Evolutionary conservation across 1,140 invertebrate species (phyloP).

Genomic region (Nautilus pompilius): DNA sequence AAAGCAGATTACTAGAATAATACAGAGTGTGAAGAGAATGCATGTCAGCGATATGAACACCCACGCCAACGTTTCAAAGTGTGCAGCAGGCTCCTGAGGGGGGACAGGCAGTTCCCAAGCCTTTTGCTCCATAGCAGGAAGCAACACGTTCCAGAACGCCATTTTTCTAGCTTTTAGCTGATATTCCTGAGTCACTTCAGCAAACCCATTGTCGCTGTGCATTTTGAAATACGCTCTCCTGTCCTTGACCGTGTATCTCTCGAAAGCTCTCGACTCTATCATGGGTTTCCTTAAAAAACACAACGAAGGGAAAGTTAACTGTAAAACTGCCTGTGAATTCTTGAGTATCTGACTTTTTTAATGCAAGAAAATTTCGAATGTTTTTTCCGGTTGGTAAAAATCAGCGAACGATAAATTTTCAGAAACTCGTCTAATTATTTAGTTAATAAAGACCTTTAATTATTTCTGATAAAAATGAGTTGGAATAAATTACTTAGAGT

Average conservation of each 20-base stretch:
- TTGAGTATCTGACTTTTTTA: not conserved
- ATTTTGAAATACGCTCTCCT: slow-evolving; percentile 16
- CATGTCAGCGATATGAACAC: slow-evolving; percentile 12
- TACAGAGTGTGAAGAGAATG: slow-evolving; percentile 6
- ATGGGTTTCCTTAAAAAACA: not conserved
- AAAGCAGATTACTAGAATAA: slow-evolving; percentile 10
- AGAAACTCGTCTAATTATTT: not conserved
- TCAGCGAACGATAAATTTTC: not conserved
- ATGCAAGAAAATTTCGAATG: no score
- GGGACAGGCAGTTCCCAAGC: not conserved
- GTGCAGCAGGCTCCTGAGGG: not conserved
- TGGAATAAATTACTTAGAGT: not conserved
- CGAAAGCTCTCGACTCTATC: not conserved
- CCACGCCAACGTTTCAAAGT: slow-evolving; percentile 7
- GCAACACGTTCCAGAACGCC: slow-evolving; percentile 21
- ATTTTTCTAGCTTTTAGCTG: slow-evolving; percentile 12
- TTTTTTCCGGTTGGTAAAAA: not conserved
- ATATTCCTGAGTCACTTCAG: not conserved
- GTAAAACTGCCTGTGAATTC: not conserved
- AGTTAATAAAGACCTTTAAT: not conserved
- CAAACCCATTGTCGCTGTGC: slow-evolving; percentile 8
- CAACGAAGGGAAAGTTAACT: not conserved
- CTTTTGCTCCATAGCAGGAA: slow-evolving; percentile 1
- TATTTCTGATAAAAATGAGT: not conserved
- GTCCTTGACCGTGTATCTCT: not conserved